Percentiles rank a stretch among this genome's conserved stretches.
These are phyloP conservation scores for Pelmatolapia mariae DNA, from an alignment of 2,113 vertebrate species.

Conservation along the genomic window DNA sequence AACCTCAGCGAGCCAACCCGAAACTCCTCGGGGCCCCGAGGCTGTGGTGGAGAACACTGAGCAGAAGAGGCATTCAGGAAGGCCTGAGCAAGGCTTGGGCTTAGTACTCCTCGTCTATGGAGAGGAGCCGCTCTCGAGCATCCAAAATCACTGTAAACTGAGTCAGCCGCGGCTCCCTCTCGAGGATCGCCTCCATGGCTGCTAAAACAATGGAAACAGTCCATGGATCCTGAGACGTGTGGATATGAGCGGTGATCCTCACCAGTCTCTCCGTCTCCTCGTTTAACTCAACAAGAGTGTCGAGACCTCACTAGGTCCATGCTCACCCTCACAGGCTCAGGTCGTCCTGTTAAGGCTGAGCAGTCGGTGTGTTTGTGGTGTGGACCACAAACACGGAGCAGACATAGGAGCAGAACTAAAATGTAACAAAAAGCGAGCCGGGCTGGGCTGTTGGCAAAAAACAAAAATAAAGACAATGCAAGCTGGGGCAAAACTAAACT, in stretches of 20 bases:
- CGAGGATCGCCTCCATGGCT: not conserved
- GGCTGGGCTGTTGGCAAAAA: not conserved
- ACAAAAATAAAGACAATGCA: not conserved
- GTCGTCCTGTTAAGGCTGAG: rapidly evolving
- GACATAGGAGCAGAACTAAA: not conserved
- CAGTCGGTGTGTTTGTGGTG: too few species aligned
- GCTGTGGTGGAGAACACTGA: not conserved
- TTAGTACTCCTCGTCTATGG: rapidly evolving
- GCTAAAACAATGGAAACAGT: not conserved
- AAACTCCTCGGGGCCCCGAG: not conserved
- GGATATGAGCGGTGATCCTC: not conserved
- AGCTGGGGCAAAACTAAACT: not conserved
- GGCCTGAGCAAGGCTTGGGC: not conserved
- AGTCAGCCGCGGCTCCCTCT: not conserved
- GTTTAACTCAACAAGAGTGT: not conserved
- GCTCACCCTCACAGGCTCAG: not conserved
- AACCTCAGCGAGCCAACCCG: not conserved
- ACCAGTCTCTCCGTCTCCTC: not conserved
- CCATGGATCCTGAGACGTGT: not conserved
- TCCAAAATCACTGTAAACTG: not conserved
- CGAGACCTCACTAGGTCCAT: not conserved
- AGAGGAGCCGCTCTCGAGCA: not conserved
- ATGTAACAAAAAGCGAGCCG: not conserved
- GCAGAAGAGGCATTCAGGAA: not conserved
- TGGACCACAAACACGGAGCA: not conserved